Evolutionary conservation across 1,140 invertebrate genomes (phyloP).

Genomic region (Manduca sexta): DNA sequence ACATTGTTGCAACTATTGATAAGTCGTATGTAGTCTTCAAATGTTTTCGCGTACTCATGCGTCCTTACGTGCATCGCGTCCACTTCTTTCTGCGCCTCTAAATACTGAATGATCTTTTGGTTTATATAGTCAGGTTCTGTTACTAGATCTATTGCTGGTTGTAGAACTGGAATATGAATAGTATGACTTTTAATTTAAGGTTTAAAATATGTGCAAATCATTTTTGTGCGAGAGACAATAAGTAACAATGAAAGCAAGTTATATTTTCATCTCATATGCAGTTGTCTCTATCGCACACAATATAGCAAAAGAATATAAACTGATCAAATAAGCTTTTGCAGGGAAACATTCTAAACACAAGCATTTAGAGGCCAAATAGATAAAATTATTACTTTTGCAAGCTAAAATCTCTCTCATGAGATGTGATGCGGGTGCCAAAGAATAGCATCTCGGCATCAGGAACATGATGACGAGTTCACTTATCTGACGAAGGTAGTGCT

Average conservation of each 20-base stretch:
- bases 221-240: too few species aligned
- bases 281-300: too few species aligned
- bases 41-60: slow-evolving; percentile 91
- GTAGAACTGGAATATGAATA: slow-evolving; percentile 79
- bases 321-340: too few species aligned
- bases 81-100: slow-evolving; percentile 84
- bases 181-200: not conserved
- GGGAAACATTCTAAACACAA: too few species aligned
- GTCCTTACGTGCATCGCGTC: slow-evolving; percentile 86
- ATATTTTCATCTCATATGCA: too few species aligned
- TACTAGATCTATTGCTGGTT: slow-evolving; percentile 86
- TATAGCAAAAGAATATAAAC: too few species aligned
- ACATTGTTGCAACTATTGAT: slow-evolving; percentile 87
- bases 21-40: slow-evolving; percentile 91
- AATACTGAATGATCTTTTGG: slow-evolving; percentile 87
- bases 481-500: slow-evolving; percentile 86
- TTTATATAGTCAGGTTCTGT: slow-evolving; percentile 95
- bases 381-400: slow-evolving; percentile 78
- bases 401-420: slow-evolving; percentile 88
- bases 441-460: slow-evolving; percentile 86
- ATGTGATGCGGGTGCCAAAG: slow-evolving; percentile 82
- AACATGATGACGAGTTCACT: slow-evolving; percentile 88
- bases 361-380: too few species aligned
- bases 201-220: too few species aligned
- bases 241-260: too few species aligned